Conservation (phyloP, 2,113 vertebrate species). For the Eidolon helvum region DNA sequence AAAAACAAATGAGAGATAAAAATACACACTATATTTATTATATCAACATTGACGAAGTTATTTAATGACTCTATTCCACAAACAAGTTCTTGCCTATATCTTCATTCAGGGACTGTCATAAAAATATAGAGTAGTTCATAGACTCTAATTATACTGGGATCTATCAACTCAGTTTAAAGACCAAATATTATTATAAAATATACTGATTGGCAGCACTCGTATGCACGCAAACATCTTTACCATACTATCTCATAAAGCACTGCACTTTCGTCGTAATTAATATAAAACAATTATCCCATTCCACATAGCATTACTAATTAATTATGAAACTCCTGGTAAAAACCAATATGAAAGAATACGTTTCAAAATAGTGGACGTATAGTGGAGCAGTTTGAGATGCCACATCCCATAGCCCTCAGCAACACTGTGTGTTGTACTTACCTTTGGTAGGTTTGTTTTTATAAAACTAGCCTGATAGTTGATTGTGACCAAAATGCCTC, state of each 20-base stretch:
- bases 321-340: neutral
- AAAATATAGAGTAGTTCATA: neutral
- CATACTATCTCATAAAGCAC: neutral
- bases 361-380: neutral
- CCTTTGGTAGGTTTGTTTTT: neutral
- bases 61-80: neutral
- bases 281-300: neutral
- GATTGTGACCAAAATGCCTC: neutral
- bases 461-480: neutral
- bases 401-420: neutral
- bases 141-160: neutral
- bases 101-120: neutral
- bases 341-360: neutral
- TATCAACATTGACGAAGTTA: neutral
- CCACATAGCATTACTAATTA: neutral
- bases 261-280: neutral
- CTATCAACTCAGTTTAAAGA: neutral
- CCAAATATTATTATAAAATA: neutral
- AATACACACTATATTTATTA: neutral
- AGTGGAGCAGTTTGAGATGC: neutral
- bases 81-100: neutral
- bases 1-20: neutral
- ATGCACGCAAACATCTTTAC: neutral
- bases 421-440: neutral
- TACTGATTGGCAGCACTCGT: fast-evolving